Evolutionary conservation across 2,888 invertebrate species (phyloP), one percentile per base, ranked within the genome.

Genomic region (Drosophila conformis): DNA sequence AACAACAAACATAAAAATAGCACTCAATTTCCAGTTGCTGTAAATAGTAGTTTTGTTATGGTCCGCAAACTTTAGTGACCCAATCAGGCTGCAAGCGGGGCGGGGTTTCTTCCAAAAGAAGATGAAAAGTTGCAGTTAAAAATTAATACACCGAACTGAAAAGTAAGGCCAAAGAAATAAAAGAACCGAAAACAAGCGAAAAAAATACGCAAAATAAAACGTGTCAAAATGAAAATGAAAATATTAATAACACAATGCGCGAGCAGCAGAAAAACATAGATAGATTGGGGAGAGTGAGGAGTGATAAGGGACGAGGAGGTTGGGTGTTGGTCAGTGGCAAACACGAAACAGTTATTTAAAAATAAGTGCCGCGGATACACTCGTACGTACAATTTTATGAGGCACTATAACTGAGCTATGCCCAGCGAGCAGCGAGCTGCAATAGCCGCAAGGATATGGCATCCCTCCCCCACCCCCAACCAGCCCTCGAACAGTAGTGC

Each of bases 311-410:
- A 11, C 0, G 42, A 6, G n/a, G 4, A 48, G 4, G 21, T n/a
- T 1, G 38, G 11, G 8, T n/a, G 27, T 4, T 53, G 52, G 70
- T 38, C 70, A 69, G 72, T 46, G 69, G 68, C 54, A 61, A 65
- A 75, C 80, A 69, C 35, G 83, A 81, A 83, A 81, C 87, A 74
- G 87, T 83, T 83, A 83, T 81, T 86, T 86, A 83, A 87, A 87
- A 83, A 82, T 72, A 83, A 83, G 76, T 76, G 78, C 71, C 38
- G 53, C 61, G 60, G 48, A 73, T 82, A 72, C 66, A 72, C 78
- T 85, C 79, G 77, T 86, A 86, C 73, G 77, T 78, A 86, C 74
- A 82, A 83, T 88, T 88, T 85, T 85, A 85, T 80, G 83, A 76
- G 76, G 69, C 83, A 83, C 86, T 86, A 88, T 86, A 88, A 76